Evolutionary conservation across 2,113 vertebrate species (phyloP).

Genomic region (Chitala chitala): DNA sequence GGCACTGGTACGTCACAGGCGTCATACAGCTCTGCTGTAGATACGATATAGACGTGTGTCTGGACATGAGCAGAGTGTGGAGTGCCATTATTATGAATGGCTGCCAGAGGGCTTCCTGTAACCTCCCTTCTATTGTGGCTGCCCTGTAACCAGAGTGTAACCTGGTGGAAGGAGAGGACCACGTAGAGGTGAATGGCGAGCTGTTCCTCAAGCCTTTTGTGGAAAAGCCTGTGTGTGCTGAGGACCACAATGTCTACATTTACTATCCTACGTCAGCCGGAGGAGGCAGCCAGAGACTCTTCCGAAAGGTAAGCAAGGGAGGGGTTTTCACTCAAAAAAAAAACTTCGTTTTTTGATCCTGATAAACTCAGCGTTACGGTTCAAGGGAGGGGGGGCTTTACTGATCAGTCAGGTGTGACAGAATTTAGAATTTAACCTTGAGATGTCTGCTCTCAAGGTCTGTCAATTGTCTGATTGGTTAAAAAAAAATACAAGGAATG

Average conservation of each 20-base stretch:
- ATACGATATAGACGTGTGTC: too few relatives aligned
- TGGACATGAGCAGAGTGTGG: not conserved
- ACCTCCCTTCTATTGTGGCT: constrained; percentile 13
- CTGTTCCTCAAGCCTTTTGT: constrained; percentile 97
- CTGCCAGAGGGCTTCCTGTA: not conserved
- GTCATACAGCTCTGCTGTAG: too few relatives aligned
- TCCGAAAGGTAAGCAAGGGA: constrained; percentile 93
- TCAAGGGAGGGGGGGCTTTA: too few relatives aligned
- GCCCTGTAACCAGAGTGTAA: constrained; percentile 77
- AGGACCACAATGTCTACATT: constrained; percentile 98
- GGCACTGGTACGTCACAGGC: too few relatives aligned
- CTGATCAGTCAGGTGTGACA: too few relatives aligned
- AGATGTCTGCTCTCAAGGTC: too few relatives aligned
- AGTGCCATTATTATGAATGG: not conserved
- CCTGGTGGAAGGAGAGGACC: constrained; percentile 91
- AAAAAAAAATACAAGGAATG: too few relatives aligned
- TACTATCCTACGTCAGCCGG: constrained; percentile 96
- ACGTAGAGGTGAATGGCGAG: constrained; percentile 93
- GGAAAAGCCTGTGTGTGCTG: constrained; percentile 95
- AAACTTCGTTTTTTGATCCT: not conserved
- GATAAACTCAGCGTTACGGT: not conserved
- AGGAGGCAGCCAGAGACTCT: constrained; percentile 94
- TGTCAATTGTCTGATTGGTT: too few relatives aligned
- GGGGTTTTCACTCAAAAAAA: too few relatives aligned
- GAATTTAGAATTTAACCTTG: too few relatives aligned